Conservation (phyloP, 2,888 invertebrate species). For the Agriotes lineatus region DNA sequence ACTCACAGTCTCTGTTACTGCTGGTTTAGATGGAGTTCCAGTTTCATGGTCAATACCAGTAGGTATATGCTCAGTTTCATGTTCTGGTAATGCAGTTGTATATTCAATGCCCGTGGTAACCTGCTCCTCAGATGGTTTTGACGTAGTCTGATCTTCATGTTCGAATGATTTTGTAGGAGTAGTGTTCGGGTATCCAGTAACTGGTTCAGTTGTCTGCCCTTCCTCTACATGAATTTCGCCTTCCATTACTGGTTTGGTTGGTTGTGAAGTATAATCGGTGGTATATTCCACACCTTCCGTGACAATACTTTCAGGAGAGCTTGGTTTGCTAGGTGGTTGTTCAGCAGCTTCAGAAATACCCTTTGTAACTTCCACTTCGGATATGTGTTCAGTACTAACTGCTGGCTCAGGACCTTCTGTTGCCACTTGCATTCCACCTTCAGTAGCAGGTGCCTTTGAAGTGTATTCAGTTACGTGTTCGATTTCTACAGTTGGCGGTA, state of each 20-base stretch:
- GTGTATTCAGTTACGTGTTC: background rate
- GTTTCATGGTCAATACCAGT: too few relatives aligned
- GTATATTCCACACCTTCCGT: slow-evolving; percentile 5
- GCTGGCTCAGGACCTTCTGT: too few relatives aligned
- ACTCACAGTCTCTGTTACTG: background rate
- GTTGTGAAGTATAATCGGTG: background rate
- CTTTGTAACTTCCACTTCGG: too few relatives aligned
- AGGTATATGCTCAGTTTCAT: too few relatives aligned
- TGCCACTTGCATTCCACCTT: too few relatives aligned
- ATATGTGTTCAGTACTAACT: too few relatives aligned
- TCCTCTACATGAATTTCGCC: background rate
- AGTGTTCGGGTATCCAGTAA: too few relatives aligned
- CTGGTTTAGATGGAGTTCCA: too few relatives aligned
- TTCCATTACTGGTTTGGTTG: background rate
- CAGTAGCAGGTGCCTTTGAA: background rate
- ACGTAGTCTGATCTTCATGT: too few relatives aligned
- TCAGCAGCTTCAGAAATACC: slow-evolving; percentile 26
- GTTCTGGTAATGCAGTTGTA: too few relatives aligned
- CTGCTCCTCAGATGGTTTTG: too few relatives aligned
- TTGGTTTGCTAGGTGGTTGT: background rate
- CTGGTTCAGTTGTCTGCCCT: background rate
- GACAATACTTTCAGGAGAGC: background rate
- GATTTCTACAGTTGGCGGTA: slow-evolving; percentile 34
- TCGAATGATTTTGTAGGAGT: too few relatives aligned
- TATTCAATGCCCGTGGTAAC: background rate